These are phyloP conservation scores for Lacerta bilineata DNA, from an alignment of 2,797 vertebrate species.

Conservation along the genomic window DNA sequence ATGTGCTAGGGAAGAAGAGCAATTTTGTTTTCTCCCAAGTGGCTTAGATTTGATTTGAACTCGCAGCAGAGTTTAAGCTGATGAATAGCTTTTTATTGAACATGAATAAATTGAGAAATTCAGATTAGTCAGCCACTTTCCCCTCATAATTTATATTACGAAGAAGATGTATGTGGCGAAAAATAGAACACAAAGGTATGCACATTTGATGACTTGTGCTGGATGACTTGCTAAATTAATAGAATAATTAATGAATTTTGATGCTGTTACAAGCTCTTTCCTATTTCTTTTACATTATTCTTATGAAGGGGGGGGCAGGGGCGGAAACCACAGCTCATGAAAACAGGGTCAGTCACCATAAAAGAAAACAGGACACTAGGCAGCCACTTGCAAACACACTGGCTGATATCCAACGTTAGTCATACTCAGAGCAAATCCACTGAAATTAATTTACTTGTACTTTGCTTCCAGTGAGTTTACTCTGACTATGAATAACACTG, in stretches of 20 bases:
- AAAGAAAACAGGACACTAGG: neutral
- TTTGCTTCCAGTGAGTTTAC: too few species aligned
- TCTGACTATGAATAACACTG: too few species aligned
- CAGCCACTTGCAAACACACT: neutral
- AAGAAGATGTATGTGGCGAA: conserved; percentile 81
- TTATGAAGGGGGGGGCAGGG: neutral
- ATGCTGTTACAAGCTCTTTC: conserved; percentile 54
- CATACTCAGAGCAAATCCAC: too few species aligned
- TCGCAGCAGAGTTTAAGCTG: conserved; percentile 86
- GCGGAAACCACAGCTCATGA: conserved; percentile 13
- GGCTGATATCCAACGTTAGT: too few species aligned
- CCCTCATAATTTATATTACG: conserved; percentile 83
- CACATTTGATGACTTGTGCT: conserved; percentile 75
- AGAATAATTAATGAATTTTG: conserved; percentile 72
- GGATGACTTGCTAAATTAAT: conserved; percentile 77
- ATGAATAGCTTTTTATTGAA: conserved; percentile 93
- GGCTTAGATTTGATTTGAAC: conserved; percentile 90
- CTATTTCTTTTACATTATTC: conserved; percentile 37
- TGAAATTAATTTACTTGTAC: too few species aligned
- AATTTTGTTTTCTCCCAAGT: conserved; percentile 87
- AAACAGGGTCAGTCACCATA: neutral
- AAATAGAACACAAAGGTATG: conserved; percentile 74
- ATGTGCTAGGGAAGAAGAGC: conserved; percentile 76
- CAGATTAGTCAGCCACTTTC: conserved; percentile 91
- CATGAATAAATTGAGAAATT: conserved; percentile 91